Evolutionary conservation across 2,888 invertebrate species (phyloP).

Genomic region (Brenthis daphne): DNA sequence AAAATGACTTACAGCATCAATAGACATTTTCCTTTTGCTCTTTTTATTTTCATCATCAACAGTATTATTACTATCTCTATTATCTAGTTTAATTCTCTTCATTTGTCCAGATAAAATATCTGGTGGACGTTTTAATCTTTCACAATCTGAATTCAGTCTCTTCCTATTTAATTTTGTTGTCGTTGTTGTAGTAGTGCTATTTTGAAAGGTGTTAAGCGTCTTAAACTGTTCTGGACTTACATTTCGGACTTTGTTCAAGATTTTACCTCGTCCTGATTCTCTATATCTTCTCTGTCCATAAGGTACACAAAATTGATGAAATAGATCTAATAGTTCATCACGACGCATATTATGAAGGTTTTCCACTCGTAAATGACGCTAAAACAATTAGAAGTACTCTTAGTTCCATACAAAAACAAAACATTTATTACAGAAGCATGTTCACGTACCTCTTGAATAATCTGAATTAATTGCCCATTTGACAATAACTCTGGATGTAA

Average conservation of each 20-base stretch:
- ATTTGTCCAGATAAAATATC: constrained; percentile 65
- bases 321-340: constrained; percentile 66
- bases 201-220: constrained; percentile 45
- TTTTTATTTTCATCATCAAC: constrained; percentile 44
- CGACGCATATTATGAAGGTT: constrained; percentile 59
- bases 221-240: constrained; percentile 52
- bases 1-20: constrained; percentile 60
- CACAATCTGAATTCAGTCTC: constrained; percentile 44
- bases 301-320: constrained; percentile 73
- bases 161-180: constrained; percentile 44
- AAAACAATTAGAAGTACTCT: constrained; percentile 44
- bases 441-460: constrained; percentile 67
- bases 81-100: constrained; percentile 69
- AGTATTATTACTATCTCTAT: constrained; percentile 49
- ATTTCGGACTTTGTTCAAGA: constrained; percentile 63
- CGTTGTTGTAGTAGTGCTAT: constrained; percentile 28
- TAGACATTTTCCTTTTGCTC: constrained; percentile 62
- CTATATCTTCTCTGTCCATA: constrained; percentile 71
- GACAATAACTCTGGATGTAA: constrained; percentile 73
- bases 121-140: constrained; percentile 64
- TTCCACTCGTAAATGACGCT: constrained; percentile 66
- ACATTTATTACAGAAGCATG: neutral
- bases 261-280: constrained; percentile 68
- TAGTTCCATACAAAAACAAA: constrained; percentile 8
- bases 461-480: constrained; percentile 64